phyloP scores from a whole-genome alignment of 2,113 vertebrate species.

The Leptobrachium ailaonicum region DNA sequence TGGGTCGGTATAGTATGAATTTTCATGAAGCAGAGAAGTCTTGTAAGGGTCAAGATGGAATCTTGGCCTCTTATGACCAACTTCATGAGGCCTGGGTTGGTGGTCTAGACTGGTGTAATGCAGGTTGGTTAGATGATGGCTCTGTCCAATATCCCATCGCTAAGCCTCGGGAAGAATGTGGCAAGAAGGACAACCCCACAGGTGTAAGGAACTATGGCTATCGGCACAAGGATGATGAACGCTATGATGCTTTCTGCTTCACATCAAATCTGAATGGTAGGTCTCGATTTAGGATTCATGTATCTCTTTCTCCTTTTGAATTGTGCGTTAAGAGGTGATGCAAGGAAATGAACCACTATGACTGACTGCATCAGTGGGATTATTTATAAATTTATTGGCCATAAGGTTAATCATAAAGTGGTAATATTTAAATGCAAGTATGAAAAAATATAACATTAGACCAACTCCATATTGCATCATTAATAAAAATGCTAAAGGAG shows the following conservation, averaged over 20 bases:
- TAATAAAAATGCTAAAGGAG: no score
- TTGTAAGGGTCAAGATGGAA: conserved; percentile 85
- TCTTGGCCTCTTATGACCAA: conserved; percentile 88
- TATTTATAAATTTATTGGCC: no score
- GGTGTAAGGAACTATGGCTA: conserved; percentile 91
- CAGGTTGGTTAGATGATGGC: conserved; percentile 91
- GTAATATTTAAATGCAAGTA: no score
- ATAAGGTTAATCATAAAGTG: no score
- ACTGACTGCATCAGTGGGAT: no score
- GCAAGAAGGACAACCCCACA: conserved; percentile 73
- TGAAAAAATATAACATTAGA: no score
- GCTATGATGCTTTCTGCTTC: conserved; percentile 93
- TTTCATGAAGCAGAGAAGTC: conserved; percentile 82
- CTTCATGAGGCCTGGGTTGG: conserved; percentile 90
- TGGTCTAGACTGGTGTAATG: conserved; percentile 94
- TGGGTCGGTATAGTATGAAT: conserved; percentile 88
- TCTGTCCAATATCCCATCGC: conserved; percentile 92
- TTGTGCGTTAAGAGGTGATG: no score
- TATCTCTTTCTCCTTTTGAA: no score
- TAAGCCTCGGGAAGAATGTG: conserved; percentile 83
- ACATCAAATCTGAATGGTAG: conserved; percentile 90
- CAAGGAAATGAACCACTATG: no score
- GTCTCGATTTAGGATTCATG: neutral
- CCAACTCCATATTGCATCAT: no score
- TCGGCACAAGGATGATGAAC: conserved; percentile 86